These are phyloP conservation scores for Laticauda laticaudata DNA, from an alignment of 2,113 vertebrate genomes.

Conservation along the genomic window DNA sequence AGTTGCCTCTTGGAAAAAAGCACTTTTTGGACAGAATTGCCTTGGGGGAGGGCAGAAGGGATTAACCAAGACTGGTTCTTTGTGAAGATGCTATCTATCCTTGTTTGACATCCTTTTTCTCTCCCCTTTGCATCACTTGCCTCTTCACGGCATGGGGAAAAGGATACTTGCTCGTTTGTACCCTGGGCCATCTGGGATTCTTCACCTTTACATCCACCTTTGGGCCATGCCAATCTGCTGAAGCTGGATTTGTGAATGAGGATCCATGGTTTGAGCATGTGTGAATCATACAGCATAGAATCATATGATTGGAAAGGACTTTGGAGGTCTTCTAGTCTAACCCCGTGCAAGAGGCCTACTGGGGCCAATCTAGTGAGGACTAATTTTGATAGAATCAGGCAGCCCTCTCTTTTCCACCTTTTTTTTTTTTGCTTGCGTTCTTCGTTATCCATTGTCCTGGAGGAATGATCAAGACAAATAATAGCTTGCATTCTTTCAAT, in stretches of 20 bases:
- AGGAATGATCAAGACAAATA: no score
- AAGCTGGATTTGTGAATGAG: background rate
- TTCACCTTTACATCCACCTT: background rate
- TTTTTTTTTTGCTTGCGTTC: no score
- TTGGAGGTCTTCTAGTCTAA: no score
- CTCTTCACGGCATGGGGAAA: background rate
- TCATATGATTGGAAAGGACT: no score
- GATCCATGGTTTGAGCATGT: background rate
- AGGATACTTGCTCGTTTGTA: background rate
- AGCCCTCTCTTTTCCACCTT: no score
- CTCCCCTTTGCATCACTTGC: background rate
- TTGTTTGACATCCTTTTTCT: background rate
- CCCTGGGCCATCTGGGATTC: background rate
- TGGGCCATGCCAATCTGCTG: background rate
- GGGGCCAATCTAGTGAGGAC: no score
- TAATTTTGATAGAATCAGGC: no score
- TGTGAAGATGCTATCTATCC: background rate
- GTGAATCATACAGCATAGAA: background rate
- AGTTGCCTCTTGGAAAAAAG: no score
- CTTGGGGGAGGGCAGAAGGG: background rate
- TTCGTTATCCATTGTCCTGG: no score
- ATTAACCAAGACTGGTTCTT: background rate
- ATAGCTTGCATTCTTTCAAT: no score
- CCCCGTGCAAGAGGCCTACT: no score
- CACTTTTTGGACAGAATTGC: no score